Evolutionary conservation across 2,113 vertebrate species (phyloP).

Genomic region (Anarhynchus alexandrinus): DNA sequence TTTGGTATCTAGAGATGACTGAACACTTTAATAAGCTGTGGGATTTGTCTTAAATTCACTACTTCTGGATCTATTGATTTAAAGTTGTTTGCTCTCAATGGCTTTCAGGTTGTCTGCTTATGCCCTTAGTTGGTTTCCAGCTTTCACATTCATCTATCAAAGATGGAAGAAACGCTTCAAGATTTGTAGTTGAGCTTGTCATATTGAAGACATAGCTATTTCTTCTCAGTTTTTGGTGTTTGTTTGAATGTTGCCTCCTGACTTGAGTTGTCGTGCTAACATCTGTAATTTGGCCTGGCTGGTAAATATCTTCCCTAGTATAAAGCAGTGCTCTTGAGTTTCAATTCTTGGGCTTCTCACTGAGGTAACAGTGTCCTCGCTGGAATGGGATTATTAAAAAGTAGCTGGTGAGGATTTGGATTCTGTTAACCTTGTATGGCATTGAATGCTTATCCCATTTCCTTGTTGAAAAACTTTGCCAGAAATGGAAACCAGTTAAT

Average conservation of each 20-base stretch:
- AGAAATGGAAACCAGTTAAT: neutral
- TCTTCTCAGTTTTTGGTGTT: neutral
- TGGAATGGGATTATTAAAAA: neutral
- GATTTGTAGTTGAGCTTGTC: neutral
- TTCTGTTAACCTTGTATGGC: neutral
- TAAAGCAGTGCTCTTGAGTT: neutral
- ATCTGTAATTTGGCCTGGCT: neutral
- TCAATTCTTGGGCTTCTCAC: neutral
- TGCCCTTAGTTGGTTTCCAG: neutral
- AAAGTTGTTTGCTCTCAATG: neutral
- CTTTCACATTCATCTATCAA: neutral
- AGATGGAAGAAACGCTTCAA: neutral
- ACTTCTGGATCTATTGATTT: neutral
- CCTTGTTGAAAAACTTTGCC: neutral
- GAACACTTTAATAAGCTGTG: neutral
- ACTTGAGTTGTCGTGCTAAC: neutral
- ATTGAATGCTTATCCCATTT: neutral
- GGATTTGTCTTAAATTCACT: neutral
- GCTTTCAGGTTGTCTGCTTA: neutral
- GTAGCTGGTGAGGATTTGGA: neutral
- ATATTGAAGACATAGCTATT: neutral
- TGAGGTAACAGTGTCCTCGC: neutral
- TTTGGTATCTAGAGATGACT: neutral
- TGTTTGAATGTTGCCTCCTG: neutral
- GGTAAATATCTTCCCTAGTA: neutral